Base-by-base conservation (phyloP, 2,888 invertebrate genomes). In the Sminthurinus aureus region DNA sequence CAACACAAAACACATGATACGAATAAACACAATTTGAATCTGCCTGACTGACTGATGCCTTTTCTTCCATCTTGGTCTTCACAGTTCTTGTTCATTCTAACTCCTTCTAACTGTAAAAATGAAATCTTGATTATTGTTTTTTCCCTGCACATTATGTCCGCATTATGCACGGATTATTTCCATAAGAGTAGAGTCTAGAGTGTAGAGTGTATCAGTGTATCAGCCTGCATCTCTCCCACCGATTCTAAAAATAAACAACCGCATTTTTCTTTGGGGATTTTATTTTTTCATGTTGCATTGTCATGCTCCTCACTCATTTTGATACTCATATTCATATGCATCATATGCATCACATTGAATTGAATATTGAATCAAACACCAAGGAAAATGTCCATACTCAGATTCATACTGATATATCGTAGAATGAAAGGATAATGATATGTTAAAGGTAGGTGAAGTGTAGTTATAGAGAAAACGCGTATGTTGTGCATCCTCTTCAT, bases 51-150 rank as follows among this genome's bases (percentile, higher is more conserved):
- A 58, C 20, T 77, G 51, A 24, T 77, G 50, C 64, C 13, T 26
- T 52, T 51, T 82, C n/a, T 66, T n/a, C n/a, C 66, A 66, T 66
- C 38, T 58, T n/a, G n/a, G n/a, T n/a, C n/a, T n/a, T n/a, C n/a
- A n/a, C 58, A 13, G 58, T 18, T 58, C 15, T 11, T 18, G 58
- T 58, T n/a, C n/a, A n/a, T n/a, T n/a, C n/a, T n/a, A n/a, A n/a
- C n/a, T n/a, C 66, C 38, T 38, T 69, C 52, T 83, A 83, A 83
- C 83, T 83, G 83, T 83, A 83, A 83, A 83, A 79, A 26, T 79
- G 79, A 83, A 83, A 83, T 83, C 78, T 78, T 80, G 51, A 80
- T 73, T 80, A 80, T 80, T 80, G 73, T 80, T 73, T 67, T 80
- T 38, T 50, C 50, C 9, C 18, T 52, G 50, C 20, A 76, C 52